Evolutionary conservation across 2,797 vertebrate genomes (phyloP), one percentile per base, ranked within the genome.

Genomic region (Cacajao melanocephalus): DNA sequence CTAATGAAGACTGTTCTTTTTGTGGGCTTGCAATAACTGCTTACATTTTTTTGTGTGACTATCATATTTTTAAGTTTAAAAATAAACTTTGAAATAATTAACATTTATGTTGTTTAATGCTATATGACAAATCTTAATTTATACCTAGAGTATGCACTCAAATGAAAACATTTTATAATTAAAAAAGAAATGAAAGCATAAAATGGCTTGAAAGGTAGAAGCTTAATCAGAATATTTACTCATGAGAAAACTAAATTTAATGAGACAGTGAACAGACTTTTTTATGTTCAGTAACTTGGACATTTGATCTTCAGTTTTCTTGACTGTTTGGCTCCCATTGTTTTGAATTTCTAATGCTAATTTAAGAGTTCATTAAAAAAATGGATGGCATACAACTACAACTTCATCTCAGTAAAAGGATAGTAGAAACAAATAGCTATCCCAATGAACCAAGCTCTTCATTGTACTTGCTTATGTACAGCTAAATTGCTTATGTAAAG

Each of bases 401-500:
- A 61, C 72, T 93, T 92, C 88, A 87, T 95, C 64, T 88, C 64
- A 88, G 2, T 88, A 44, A 30, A 78, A 92, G 61, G 76, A 26
- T n/a, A 20, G 50, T 12, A 80, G 80, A 88, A 75, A 90, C 97
- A 92, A 84, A 86, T 20, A 89, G 13, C 48, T 58, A 33, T 70
- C n/a, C 87, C 87, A 55, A 0, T 55, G 72, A 79, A 95, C n/a
- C 24, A 46, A 41, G 28, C 33, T 61, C 48, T 83, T 92, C 39
- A 76, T 75, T 93, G 61, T 86, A 9, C 57, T 92, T 79, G 64
- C 50, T 94, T 94, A 48, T 95, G 73, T 94, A 84, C 55, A 97
- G 48, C 75, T 94, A 81, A 89, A 93, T 92, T 89, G 92, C 89
- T 92, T 92, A 58, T 90, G 39, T 80, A 95, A 95, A 93, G 48